Evolutionary conservation across 2,797 vertebrate species (phyloP).

Genomic region (Mastacembelus armatus): DNA sequence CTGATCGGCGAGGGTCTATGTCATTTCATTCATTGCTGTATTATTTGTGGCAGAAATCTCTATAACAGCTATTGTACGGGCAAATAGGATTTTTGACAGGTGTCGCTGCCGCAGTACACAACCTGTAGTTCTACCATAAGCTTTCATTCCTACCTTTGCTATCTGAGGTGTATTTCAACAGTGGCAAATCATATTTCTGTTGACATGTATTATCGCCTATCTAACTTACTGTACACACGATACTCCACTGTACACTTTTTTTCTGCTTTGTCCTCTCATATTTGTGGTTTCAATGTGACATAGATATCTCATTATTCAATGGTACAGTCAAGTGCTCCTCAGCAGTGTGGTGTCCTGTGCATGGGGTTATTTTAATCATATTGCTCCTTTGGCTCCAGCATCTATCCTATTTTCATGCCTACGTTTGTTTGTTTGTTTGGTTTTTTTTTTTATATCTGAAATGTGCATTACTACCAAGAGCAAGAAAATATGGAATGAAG

Average conservation of each 20-base stretch:
- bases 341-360: conserved; percentile 68
- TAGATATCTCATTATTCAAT: conserved; percentile 60
- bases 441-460: conserved; percentile 73
- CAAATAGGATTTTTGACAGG: conserved; percentile 1
- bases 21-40: conserved; percentile 36
- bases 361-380: conserved; percentile 51
- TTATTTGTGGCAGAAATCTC: conserved; percentile 36
- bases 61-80: not conserved
- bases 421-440: conserved; percentile 16
- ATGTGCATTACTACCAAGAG: conserved; percentile 65
- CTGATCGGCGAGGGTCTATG: conserved; percentile 45
- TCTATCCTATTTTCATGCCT: conserved; percentile 71
- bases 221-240: conserved; percentile 35
- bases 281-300: conserved; percentile 60
- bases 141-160: conserved; percentile 15
- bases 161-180: conserved; percentile 24
- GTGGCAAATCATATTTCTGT: conserved; percentile 35
- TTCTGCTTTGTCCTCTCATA: conserved; percentile 67
- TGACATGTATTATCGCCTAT: conserved; percentile 42
- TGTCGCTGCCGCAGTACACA: conserved; percentile 16
- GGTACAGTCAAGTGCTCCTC: conserved; percentile 65
- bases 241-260: conserved; percentile 32
- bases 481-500: conserved; percentile 72
- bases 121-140: conserved; percentile 5
- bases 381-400: conserved; percentile 34